Percentiles rank a stretch among this genome's conserved stretches.
These are phyloP conservation scores for Corythaixoides concolor DNA, from an alignment of 2,113 vertebrate genomes.

Conservation along the genomic window DNA sequence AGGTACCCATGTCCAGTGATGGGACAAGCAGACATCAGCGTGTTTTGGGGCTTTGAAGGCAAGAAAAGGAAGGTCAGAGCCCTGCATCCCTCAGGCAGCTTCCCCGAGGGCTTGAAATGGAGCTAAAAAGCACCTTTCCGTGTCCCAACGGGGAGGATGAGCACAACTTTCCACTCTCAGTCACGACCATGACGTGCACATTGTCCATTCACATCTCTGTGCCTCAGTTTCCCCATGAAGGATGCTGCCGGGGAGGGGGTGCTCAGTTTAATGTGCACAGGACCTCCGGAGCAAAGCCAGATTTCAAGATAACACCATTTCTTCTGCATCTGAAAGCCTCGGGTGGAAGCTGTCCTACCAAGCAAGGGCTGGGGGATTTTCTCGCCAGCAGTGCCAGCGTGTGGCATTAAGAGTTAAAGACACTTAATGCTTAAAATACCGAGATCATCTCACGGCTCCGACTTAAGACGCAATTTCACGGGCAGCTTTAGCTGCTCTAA, in stretches of 20 bases:
- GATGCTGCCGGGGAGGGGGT: rapidly evolving
- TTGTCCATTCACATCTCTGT: rapidly evolving
- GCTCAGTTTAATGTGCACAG: rapidly evolving
- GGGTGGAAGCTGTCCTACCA: rapidly evolving
- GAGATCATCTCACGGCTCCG: rapidly evolving
- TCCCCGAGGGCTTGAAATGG: not conserved
- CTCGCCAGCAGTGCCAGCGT: rapidly evolving
- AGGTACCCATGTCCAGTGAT: rapidly evolving
- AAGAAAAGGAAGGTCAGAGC: not conserved
- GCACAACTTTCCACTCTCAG: not conserved
- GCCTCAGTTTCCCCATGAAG: not conserved
- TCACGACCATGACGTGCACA: rapidly evolving
- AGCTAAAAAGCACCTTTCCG: rapidly evolving
- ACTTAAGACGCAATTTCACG: not conserved
- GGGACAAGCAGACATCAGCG: not conserved
- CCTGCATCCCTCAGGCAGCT: not conserved
- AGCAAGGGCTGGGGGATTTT: not conserved
- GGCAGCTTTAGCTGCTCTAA: not conserved
- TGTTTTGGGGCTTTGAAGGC: not conserved
- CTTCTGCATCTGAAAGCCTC: rapidly evolving
- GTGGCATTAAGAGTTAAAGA: not conserved
- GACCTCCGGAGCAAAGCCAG: not conserved
- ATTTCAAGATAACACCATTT: rapidly evolving
- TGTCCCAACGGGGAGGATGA: rapidly evolving
- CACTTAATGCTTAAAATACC: not conserved